phyloP scores from a whole-genome alignment of 2,113 vertebrate genomes.

The Protobothrops flavoviridis region DNA sequence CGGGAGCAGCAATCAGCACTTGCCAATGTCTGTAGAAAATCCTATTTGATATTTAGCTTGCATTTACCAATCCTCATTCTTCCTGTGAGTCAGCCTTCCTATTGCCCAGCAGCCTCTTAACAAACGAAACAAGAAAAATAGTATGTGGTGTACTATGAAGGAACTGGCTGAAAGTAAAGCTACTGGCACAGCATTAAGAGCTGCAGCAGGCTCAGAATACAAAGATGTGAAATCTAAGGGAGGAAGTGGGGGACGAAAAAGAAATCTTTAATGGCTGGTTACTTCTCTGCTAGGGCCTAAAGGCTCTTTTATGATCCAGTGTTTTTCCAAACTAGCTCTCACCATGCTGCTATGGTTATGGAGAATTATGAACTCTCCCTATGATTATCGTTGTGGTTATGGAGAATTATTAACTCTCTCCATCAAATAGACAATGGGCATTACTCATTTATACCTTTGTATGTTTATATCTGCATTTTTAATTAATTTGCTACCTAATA shows the following conservation, averaged over 20 bases:
- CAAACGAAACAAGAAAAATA: not conserved
- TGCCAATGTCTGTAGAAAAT: not conserved
- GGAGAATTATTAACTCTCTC: not conserved
- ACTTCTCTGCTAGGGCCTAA: not conserved
- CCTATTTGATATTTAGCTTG: not conserved
- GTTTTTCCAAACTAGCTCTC: not conserved
- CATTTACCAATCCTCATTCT: not conserved
- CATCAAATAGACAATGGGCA: not conserved
- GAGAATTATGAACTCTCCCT: no score
- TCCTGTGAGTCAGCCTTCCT: slow-evolving; percentile 3
- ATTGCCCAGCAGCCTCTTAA: not conserved
- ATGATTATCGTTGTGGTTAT: not conserved
- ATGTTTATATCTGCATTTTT: not conserved
- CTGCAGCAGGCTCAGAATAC: not conserved
- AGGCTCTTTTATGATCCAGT: not conserved
- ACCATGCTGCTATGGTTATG: not conserved
- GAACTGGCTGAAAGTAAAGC: not conserved
- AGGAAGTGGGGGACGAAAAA: not conserved
- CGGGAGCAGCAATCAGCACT: rapidly evolving
- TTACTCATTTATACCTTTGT: not conserved
- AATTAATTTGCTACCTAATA: not conserved
- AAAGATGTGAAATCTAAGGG: not conserved
- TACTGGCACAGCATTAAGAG: not conserved
- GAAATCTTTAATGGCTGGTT: not conserved
- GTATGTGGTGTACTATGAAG: not conserved